Conservation (phyloP, 2,797 vertebrate species). For the Perdix hodgsoniae region DNA sequence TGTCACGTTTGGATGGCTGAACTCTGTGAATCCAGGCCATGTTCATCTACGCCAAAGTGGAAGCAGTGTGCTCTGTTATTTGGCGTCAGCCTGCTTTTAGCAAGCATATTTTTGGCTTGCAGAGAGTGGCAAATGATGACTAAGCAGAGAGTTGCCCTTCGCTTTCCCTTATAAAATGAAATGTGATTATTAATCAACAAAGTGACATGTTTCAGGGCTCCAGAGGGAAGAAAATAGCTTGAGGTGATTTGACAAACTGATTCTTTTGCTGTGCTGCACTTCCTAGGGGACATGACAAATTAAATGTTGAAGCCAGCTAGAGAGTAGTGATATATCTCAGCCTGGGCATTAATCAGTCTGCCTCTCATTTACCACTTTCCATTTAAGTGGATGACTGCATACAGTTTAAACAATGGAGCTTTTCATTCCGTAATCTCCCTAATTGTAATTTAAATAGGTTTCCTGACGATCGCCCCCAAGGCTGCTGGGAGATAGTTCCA, state of each 20-base stretch:
- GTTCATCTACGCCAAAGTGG: neutral
- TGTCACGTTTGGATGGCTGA: neutral
- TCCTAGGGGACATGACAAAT: slow-evolving; percentile 41
- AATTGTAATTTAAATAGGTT: slow-evolving; percentile 72
- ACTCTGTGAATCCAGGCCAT: neutral
- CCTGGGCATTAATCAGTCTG: slow-evolving; percentile 56
- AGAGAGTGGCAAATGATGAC: slow-evolving; percentile 1
- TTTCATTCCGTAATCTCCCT: slow-evolving; percentile 65
- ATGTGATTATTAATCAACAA: slow-evolving; percentile 62
- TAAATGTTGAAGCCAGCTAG: slow-evolving; percentile 48
- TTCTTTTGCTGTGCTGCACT: slow-evolving; percentile 23
- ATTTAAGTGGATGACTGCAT: slow-evolving; percentile 73
- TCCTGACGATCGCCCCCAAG: slow-evolving; percentile 60
- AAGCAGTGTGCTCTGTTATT: neutral
- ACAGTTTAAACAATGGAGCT: slow-evolving; percentile 65
- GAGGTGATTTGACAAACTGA: slow-evolving; percentile 55
- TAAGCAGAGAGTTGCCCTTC: slow-evolving; percentile 9
- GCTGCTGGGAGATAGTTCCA: slow-evolving; percentile 48
- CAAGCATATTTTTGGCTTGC: fast-evolving
- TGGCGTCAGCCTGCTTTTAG: neutral
- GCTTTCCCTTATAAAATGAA: slow-evolving; percentile 51
- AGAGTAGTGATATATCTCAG: slow-evolving; percentile 31
- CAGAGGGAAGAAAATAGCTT: neutral
- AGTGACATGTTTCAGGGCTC: slow-evolving; percentile 17
- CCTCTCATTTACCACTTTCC: slow-evolving; percentile 62